Conservation (phyloP, 2,888 invertebrate species). For the Auanema freiburgensis region DNA sequence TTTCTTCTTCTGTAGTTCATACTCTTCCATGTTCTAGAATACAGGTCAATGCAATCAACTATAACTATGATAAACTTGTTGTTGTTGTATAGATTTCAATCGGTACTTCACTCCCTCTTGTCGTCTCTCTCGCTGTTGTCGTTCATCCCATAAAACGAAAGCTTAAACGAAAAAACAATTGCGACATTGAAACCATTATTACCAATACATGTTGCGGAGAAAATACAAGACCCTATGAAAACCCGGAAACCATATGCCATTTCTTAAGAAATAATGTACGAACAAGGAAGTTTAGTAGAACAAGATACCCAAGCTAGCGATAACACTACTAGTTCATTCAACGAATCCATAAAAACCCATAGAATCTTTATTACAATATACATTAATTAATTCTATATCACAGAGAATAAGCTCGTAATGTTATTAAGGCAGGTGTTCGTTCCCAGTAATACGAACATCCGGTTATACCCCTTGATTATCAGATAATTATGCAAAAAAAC, state of each 20-base stretch:
- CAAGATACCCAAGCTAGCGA: not conserved
- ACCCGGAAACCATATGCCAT: conserved; percentile 42
- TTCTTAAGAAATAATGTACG: conserved; percentile 8
- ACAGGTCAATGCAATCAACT: not conserved
- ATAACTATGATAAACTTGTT: conserved; percentile 20
- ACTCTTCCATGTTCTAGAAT: conserved; percentile 56
- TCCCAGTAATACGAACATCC: not conserved
- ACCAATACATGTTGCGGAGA: conserved; percentile 38
- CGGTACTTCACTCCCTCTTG: conserved; percentile 57
- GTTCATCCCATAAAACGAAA: conserved; percentile 58
- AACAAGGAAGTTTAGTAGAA: conserved; percentile 1
- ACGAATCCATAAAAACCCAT: conserved; percentile 4
- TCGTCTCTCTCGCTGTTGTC: conserved; percentile 48
- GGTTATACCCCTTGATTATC: not conserved
- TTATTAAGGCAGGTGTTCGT: no score
- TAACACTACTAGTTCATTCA: not conserved
- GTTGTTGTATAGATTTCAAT: conserved; percentile 52
- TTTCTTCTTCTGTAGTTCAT: conserved; percentile 51
- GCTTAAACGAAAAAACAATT: conserved; percentile 27
- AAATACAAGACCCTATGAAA: conserved; percentile 55
- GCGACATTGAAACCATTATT: not conserved
- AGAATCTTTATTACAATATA: conserved; percentile 12
- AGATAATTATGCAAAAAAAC: not conserved
- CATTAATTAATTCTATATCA: conserved; percentile 2
- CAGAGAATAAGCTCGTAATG: not conserved